These are phyloP conservation scores for Serripes groenlandicus DNA, from an alignment of 2,888 invertebrate genomes.

Conservation along the genomic window DNA sequence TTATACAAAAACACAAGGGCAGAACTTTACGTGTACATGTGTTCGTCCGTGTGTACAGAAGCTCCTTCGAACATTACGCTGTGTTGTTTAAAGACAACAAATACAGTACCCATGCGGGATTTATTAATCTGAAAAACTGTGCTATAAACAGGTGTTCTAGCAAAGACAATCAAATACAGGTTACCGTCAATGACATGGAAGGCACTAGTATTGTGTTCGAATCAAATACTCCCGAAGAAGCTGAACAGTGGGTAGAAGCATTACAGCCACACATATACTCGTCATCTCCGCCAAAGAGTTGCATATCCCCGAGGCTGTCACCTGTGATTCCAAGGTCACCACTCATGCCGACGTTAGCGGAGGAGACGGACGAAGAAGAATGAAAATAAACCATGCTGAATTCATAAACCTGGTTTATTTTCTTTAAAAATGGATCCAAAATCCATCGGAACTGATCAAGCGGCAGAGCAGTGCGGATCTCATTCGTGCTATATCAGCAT, in stretches of 20 bases:
- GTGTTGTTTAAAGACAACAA: conserved; percentile 75
- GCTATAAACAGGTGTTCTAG: conserved; percentile 58
- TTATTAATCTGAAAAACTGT: conserved; percentile 75
- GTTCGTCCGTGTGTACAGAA: conserved; percentile 77
- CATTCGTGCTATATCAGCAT: too few relatives aligned
- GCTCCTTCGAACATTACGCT: conserved; percentile 77
- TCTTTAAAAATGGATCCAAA: not conserved
- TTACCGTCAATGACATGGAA: conserved; percentile 76
- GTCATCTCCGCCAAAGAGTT: conserved; percentile 66
- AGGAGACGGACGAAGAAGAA: conserved; percentile 67
- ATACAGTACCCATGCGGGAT: conserved; percentile 72
- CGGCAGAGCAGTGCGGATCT: too few relatives aligned
- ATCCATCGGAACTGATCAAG: too few relatives aligned
- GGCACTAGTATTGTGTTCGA: conserved; percentile 75
- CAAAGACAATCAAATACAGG: conserved; percentile 65
- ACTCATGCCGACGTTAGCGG: conserved; percentile 74
- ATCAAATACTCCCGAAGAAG: conserved; percentile 52
- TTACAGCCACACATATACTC: conserved; percentile 65
- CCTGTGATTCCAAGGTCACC: conserved; percentile 75
- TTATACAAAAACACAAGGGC: conserved; percentile 67
- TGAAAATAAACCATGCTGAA: not conserved
- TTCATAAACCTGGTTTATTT: conserved; percentile 2
- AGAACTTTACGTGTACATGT: conserved; percentile 67
- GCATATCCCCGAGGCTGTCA: conserved; percentile 71
- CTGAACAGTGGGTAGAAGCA: conserved; percentile 70